Percentiles rank a stretch among this genome's conserved stretches.
Conservation (phyloP, 2,888 invertebrate genomes). For the Antheraea assamensis region DNA sequence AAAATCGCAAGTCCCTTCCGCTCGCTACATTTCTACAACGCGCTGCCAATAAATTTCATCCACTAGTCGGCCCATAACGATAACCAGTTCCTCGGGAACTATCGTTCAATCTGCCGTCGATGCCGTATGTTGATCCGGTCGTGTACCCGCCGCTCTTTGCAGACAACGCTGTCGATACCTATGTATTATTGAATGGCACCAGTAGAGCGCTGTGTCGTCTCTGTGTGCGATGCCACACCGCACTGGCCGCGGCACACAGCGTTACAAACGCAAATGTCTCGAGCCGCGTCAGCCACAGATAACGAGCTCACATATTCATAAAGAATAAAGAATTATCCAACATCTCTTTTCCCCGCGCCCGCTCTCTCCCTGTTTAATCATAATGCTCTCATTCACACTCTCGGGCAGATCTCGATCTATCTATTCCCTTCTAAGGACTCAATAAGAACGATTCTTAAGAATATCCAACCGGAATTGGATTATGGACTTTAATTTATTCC, state of each 20-base stretch:
- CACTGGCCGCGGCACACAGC: constrained; percentile 49
- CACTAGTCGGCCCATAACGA: constrained; percentile 82
- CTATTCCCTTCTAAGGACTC: constrained; percentile 73
- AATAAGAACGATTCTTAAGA: constrained; percentile 63
- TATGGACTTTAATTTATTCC: constrained; percentile 81
- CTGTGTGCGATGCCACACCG: constrained; percentile 36
- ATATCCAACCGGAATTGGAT: constrained; percentile 64
- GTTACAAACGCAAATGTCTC: constrained; percentile 55
- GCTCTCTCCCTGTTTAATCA: constrained; percentile 59
- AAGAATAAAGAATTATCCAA: constrained; percentile 81
- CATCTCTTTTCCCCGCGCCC: constrained; percentile 63
- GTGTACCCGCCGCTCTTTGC: constrained; percentile 79
- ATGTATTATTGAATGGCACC: constrained; percentile 79
- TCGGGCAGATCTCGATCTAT: constrained; percentile 76
- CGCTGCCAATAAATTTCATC: constrained; percentile 82
- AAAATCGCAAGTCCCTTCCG: constrained; percentile 82
- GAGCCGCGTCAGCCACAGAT: constrained; percentile 71
- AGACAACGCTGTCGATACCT: constrained; percentile 78
- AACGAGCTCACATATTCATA: constrained; percentile 82
- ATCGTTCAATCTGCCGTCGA: constrained; percentile 82
- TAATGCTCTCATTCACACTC: constrained; percentile 81
- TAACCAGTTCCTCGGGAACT: constrained; percentile 83
- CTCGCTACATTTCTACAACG: constrained; percentile 82
- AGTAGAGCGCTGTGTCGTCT: constrained; percentile 56
- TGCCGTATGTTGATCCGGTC: constrained; percentile 82